Conservation (phyloP, 2,113 vertebrate genomes). For the Casuarius casuarius region DNA sequence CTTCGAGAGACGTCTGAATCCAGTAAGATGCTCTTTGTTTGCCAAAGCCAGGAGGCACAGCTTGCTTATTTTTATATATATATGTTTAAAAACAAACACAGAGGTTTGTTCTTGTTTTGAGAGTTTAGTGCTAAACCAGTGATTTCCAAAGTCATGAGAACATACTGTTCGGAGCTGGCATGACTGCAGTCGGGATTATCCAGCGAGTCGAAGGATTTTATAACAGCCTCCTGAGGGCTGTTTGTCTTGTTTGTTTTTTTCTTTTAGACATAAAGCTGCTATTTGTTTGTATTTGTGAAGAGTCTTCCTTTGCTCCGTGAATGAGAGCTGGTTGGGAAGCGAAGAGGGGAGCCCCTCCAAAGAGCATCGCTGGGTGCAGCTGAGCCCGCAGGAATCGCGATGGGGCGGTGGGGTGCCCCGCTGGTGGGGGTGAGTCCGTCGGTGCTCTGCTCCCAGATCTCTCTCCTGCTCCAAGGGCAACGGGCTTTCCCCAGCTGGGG, state of each 20-base stretch:
- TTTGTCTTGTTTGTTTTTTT: too few relatives aligned
- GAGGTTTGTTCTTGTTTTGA: not conserved
- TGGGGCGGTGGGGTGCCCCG: not conserved
- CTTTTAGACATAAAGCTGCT: not conserved
- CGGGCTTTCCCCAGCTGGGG: not conserved
- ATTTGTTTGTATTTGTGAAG: not conserved
- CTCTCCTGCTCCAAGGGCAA: not conserved
- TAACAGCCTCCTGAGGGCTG: not conserved
- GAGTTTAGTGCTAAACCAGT: not conserved
- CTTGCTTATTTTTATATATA: too few relatives aligned
- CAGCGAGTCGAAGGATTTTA: not conserved
- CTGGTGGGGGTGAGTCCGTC: not conserved
- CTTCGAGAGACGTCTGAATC: not conserved
- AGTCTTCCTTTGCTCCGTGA: not conserved
- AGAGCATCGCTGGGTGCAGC: not conserved
- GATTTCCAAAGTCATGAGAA: not conserved
- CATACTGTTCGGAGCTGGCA: not conserved
- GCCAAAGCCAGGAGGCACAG: not conserved
- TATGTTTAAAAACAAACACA: not conserved
- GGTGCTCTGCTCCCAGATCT: not conserved
- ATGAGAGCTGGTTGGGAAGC: not conserved
- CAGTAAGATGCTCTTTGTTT: not conserved
- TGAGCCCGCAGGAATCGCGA: rapidly evolving
- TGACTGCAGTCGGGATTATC: not conserved
- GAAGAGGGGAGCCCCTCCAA: not conserved